Conservation (phyloP, 2,113 vertebrate genomes). For the Pseudopipra pipra region DNA sequence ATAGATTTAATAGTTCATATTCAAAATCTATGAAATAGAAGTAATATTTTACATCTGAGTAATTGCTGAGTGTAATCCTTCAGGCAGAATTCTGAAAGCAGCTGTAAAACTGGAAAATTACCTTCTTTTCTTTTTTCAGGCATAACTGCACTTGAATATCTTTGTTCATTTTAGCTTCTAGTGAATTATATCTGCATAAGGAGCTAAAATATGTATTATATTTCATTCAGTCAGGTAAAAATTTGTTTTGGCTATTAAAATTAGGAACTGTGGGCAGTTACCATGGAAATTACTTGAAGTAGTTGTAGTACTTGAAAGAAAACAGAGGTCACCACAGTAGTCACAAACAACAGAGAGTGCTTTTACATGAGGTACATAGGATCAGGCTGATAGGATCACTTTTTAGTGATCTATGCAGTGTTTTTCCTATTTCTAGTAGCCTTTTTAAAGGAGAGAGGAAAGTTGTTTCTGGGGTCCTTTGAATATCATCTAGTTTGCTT, state of each 20-base stretch:
- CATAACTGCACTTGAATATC: conserved; percentile 60
- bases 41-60: conserved; percentile 69
- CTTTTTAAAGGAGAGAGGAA: neutral
- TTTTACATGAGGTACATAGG: neutral
- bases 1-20: conserved; percentile 67
- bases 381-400: neutral
- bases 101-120: conserved; percentile 71
- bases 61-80: conserved; percentile 65
- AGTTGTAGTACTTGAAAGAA: conserved; percentile 15
- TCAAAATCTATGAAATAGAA: conserved; percentile 67
- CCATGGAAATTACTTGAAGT: neutral
- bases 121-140: conserved; percentile 57
- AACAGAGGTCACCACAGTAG: conserved; percentile 39
- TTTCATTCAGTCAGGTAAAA: neutral
- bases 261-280: neutral
- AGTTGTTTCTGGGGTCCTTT: neutral
- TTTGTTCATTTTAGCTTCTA: conserved; percentile 52
- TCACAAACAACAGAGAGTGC: neutral
- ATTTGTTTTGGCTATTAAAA: neutral
- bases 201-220: conserved; percentile 32
- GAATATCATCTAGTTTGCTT: neutral
- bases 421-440: neutral
- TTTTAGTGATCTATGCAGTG: neutral
- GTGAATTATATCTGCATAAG: conserved; percentile 50
- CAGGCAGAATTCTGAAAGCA: conserved; percentile 68